Evolutionary conservation across 2,797 vertebrate genomes (phyloP).

Genomic region (Crocodylus rhombifer): DNA sequence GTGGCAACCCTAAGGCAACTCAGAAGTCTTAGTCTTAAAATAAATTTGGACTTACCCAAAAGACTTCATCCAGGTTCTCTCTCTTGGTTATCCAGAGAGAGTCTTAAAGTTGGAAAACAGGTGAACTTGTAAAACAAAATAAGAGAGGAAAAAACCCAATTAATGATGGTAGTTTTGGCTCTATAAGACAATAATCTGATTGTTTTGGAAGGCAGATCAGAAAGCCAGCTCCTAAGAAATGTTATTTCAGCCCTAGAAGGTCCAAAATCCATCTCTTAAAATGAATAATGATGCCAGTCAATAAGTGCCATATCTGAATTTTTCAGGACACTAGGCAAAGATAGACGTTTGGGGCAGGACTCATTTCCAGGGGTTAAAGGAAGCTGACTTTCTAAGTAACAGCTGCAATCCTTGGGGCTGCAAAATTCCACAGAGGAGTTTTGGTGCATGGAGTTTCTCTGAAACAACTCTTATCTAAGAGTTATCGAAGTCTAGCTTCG

Average conservation of each 20-base stretch:
- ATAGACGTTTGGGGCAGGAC: not conserved
- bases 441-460: conserved; percentile 56
- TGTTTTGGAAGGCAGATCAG: conserved; percentile 71
- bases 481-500: not conserved
- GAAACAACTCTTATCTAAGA: conserved; percentile 41
- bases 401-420: not conserved
- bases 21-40: conserved; percentile 3
- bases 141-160: conserved; percentile 55
- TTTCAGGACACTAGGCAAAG: conserved; percentile 49
- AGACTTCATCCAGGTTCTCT: conserved; percentile 40
- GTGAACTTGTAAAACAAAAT: conserved; percentile 74
- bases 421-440: not conserved
- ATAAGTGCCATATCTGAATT: conserved; percentile 54
- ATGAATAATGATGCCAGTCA: conserved; percentile 56
- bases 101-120: conserved; percentile 66
- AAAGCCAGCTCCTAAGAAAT: conserved; percentile 44
- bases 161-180: conserved; percentile 59
- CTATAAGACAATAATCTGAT: conserved; percentile 67
- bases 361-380: too few species aligned
- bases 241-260: conserved; percentile 68
- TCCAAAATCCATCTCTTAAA: conserved; percentile 71
- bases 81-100: conserved; percentile 31
- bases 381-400: too few species aligned
- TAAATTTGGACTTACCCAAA: conserved; percentile 27
- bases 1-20: not conserved